A percentile compares a stretch with the other conserved stretches of the same genome.
phyloP scores from a whole-genome alignment of 2,888 invertebrate genomes.

The Phymatocera aterrima region DNA sequence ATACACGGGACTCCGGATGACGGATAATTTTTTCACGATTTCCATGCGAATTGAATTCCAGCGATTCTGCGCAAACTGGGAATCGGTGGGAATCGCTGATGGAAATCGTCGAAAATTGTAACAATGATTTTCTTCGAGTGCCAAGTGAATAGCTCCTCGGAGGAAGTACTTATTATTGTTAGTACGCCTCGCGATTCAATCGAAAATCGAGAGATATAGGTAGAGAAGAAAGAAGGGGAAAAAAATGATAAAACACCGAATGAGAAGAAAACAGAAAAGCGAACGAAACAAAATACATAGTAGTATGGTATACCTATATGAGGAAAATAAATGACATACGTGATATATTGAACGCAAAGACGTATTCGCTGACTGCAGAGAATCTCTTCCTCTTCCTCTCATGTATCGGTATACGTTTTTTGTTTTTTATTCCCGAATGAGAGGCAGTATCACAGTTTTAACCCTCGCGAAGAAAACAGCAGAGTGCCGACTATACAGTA shows the following conservation, averaged over 20 bases:
- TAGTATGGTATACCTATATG: no score
- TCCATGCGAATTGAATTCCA: no score
- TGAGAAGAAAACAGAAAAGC: slow-evolving; percentile 19
- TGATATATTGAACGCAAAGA: neutral
- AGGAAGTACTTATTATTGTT: no score
- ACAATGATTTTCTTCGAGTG: no score
- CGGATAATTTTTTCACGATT: no score
- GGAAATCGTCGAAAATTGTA: no score
- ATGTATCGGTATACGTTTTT: no score
- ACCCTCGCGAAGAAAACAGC: neutral
- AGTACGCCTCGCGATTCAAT: neutral
- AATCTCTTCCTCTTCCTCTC: neutral
- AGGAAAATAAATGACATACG: slow-evolving; percentile 22
- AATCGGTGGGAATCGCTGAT: no score
- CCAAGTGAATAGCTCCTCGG: no score
- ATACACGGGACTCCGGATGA: no score
- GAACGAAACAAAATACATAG: slow-evolving; percentile 27
- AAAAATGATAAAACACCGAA: neutral
- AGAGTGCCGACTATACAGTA: slow-evolving; percentile 1
- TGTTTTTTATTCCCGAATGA: no score
- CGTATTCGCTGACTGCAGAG: slow-evolving; percentile 24
- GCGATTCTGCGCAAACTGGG: no score
- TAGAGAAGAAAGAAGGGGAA: neutral
- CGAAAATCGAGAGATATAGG: neutral
- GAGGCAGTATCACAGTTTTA: neutral